Evolutionary conservation across 2,888 invertebrate species (phyloP).

Genomic region (Hypomecis atomaria): DNA sequence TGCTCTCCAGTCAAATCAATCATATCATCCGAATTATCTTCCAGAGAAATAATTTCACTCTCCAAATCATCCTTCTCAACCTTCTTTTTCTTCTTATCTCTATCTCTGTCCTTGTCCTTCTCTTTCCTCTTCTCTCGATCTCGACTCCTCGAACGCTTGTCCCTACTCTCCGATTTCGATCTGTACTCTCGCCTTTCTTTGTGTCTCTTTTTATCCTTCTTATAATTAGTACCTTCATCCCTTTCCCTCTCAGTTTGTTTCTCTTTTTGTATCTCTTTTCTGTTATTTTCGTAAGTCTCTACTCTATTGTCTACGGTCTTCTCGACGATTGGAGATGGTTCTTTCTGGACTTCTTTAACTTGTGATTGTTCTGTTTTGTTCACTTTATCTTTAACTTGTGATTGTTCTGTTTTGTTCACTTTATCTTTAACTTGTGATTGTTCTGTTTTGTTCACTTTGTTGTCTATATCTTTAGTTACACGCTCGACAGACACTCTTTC

Average conservation of each 20-base stretch:
- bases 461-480: slow-evolving; percentile 29
- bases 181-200: slow-evolving; percentile 61
- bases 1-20: slow-evolving; percentile 85
- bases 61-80: slow-evolving; percentile 61
- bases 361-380: slow-evolving; percentile 28
- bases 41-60: slow-evolving; percentile 74
- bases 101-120: slow-evolving; percentile 53
- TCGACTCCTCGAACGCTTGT: slow-evolving; percentile 51
- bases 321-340: slow-evolving; percentile 31
- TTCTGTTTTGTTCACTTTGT: slow-evolving; percentile 36
- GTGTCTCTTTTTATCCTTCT: slow-evolving; percentile 61
- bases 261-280: slow-evolving; percentile 31
- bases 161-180: slow-evolving; percentile 62
- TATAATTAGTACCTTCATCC: slow-evolving; percentile 44
- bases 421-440: slow-evolving; percentile 26
- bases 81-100: slow-evolving; percentile 53
- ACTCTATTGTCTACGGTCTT: slow-evolving; percentile 42
- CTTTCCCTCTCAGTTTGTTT: slow-evolving; percentile 35
- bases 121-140: slow-evolving; percentile 53
- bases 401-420: slow-evolving; percentile 29
- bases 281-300: slow-evolving; percentile 36
- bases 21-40: slow-evolving; percentile 80
- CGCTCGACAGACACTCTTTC: slow-evolving; percentile 40
- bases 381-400: slow-evolving; percentile 29
- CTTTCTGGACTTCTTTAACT: slow-evolving; percentile 21